Percentiles rank a stretch among this genome's conserved stretches.
Evolutionary conservation across 2,113 vertebrate species (phyloP).

Genomic region (Glareola pratincola): DNA sequence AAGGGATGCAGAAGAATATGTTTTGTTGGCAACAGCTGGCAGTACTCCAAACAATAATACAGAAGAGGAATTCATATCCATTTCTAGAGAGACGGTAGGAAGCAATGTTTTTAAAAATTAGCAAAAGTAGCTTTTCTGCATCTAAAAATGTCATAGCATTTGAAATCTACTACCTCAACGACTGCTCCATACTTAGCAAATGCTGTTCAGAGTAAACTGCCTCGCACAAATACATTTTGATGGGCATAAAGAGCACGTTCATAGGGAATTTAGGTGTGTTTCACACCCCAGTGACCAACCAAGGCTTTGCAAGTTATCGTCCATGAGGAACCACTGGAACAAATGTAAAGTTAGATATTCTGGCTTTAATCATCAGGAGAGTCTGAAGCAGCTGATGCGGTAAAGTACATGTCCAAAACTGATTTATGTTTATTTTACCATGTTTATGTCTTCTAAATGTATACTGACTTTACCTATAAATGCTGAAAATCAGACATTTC

Average conservation of each 20-base stretch:
- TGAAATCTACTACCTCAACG: neutral
- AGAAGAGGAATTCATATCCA: neutral
- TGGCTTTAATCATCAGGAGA: neutral
- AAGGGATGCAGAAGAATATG: neutral
- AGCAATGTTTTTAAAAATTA: neutral
- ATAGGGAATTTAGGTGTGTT: neutral
- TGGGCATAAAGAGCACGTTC: neutral
- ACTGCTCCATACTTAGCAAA: neutral
- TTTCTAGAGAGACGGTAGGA: neutral
- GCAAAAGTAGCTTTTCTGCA: neutral
- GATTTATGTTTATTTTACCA: neutral
- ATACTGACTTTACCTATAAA: neutral
- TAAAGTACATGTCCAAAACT: neutral
- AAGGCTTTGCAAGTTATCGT: neutral
- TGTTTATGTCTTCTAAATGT: neutral
- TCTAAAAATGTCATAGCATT: neutral
- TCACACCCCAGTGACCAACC: neutral
- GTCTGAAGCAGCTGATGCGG: neutral
- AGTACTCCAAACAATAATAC: neutral
- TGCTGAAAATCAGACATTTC: neutral
- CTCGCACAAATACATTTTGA: neutral
- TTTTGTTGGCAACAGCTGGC: neutral
- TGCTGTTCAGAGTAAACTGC: neutral
- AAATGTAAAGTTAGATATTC: neutral
- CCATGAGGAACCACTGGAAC: neutral